phyloP scores from a whole-genome alignment of 2,888 invertebrate genomes.

The Cephonodes hylas region DNA sequence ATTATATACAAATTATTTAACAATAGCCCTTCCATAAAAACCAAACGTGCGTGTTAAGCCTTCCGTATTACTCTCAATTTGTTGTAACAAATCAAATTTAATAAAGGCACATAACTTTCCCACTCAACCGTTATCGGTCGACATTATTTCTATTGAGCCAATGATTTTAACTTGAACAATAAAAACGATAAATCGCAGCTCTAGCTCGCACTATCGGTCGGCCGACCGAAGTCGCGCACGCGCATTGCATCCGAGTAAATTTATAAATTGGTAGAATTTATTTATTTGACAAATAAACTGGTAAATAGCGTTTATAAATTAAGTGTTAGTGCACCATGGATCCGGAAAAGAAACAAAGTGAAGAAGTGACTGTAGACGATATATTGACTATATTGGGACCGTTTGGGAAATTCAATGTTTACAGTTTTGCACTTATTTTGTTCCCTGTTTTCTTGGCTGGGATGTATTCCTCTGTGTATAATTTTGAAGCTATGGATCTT shows the following conservation, averaged over 20 bases:
- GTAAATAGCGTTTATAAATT: not conserved
- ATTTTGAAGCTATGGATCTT: slow-evolving; percentile 73
- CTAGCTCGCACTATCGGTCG: slow-evolving; percentile 53
- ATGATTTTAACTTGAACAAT: slow-evolving; percentile 57
- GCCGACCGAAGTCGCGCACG: slow-evolving; percentile 45
- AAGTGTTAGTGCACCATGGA: slow-evolving; percentile 47
- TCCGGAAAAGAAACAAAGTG: slow-evolving; percentile 58
- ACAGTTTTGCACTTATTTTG: slow-evolving; percentile 60
- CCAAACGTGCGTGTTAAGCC: too few species aligned
- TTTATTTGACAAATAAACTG: slow-evolving; percentile 8
- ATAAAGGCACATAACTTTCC: slow-evolving; percentile 8
- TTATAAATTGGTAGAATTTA: slow-evolving; percentile 14
- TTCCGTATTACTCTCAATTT: not conserved
- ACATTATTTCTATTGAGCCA: slow-evolving; percentile 25
- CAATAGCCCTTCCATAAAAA: too few species aligned
- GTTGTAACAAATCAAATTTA: not conserved
- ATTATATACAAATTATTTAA: too few species aligned
- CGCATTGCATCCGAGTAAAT: slow-evolving; percentile 23
- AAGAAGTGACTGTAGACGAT: slow-evolving; percentile 70
- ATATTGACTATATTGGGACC: slow-evolving; percentile 66
- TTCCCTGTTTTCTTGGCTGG: slow-evolving; percentile 70
- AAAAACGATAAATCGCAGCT: slow-evolving; percentile 54
- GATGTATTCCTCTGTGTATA: slow-evolving; percentile 73
- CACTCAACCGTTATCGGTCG: slow-evolving; percentile 29
- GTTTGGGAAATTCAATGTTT: slow-evolving; percentile 67